These are phyloP conservation scores for Brachirus orientalis DNA, from an alignment of 2,113 vertebrate species.

Conservation along the genomic window DNA sequence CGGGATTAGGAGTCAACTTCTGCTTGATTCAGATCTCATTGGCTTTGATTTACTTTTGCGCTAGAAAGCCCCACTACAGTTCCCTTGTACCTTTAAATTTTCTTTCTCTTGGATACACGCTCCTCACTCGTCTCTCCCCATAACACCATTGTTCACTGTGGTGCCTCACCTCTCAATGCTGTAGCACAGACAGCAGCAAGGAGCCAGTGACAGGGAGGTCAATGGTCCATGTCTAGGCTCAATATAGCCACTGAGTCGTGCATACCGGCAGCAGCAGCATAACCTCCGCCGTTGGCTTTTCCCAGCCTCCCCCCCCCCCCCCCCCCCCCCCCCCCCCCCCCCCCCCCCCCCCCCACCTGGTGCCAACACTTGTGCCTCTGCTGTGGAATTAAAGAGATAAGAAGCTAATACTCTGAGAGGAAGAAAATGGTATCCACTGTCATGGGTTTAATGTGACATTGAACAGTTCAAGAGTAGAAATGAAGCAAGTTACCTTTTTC, in stretches of 20 bases:
- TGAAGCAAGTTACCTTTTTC: neutral
- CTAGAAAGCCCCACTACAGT: neutral
- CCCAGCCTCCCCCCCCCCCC: conserved; percentile 6
- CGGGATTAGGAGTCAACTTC: conserved; percentile 39
- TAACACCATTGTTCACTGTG: neutral
- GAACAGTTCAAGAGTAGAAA: neutral
- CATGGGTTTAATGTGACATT: neutral
- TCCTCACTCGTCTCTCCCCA: neutral
- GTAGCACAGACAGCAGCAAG: neutral
- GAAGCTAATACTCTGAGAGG: conserved; percentile 19
- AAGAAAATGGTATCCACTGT: neutral
- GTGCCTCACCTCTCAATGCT: conserved; percentile 4
- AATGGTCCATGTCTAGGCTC: conserved; percentile 24
- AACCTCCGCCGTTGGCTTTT: conserved; percentile 31
- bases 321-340: conserved; percentile 17
- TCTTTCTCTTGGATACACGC: conserved; percentile 1
- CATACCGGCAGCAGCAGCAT: conserved; percentile 12
- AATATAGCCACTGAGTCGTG: conserved; percentile 46
- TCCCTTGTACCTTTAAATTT: conserved; percentile 26
- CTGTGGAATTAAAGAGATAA: conserved; percentile 25
- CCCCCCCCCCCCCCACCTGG: conserved; percentile 2
- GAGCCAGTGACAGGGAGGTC: conserved; percentile 36
- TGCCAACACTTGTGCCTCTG: conserved; percentile 10
- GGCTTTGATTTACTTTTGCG: conserved; percentile 23
- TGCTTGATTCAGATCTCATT: conserved; percentile 18